Evolutionary conservation across 2,797 vertebrate genomes (phyloP), one percentile per base, ranked within the genome.

Genomic region (Melanotaenia maccullochi): DNA sequence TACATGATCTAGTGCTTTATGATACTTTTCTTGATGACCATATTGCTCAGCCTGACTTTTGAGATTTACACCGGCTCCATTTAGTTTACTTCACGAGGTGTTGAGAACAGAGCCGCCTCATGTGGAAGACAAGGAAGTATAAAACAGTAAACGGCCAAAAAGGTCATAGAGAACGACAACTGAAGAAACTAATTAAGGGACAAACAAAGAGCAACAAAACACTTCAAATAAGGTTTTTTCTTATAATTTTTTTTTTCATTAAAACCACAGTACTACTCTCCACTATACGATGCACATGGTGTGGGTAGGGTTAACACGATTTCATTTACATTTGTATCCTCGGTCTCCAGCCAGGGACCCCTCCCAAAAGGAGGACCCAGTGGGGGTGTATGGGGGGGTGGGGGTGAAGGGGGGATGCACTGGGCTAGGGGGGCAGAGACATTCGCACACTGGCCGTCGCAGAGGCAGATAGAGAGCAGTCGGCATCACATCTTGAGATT

Each of bases 321-420:
- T 92, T 93, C 92, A 93, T 94, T 93, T 94, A 94, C 93, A 95
- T 92, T 89, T 89, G 13, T 86, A 79, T 91, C 85, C 76, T 83
- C 42, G 61, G 69, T 93, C 94, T 94, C 94, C 94, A 95, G 94
- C 94, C 94, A 95, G 92, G 94, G 92, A 94, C 93, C 94, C 92
- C 93, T 93, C 93, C 93, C 94, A 87, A 93, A 51, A 92, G 90
- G 89, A 93, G 94, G 94, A 94, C 94, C 94, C 94, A 95, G 94
- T 93, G 93, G 80, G 86, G 89, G 89, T 88, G 59, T 82, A 33
- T 76, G 71, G 54, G 85, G 56, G 52, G 60, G 22, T 65, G 22
- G 76, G 84, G 83, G 66, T 49, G 71, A 79, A 84, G 67, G 92
- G 93, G 93, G 92, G 85, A 81, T 90, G 85, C 89, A 94, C 94